phyloP scores from a whole-genome alignment of 92 coral and sea anemone species.

The Scolanthus callimorphus region DNA sequence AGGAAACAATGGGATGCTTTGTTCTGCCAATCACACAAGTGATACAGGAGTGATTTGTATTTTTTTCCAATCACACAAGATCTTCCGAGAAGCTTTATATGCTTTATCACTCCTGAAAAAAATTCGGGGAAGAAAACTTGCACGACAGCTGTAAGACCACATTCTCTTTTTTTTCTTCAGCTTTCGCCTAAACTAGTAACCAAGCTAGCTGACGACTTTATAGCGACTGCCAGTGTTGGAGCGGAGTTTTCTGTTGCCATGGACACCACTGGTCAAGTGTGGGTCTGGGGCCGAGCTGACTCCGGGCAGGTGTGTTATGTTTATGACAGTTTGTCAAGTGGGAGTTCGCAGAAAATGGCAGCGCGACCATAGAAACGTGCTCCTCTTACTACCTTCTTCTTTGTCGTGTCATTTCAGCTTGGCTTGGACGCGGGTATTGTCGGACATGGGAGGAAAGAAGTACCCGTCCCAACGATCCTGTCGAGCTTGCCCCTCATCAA shows the following conservation, averaged over 20 bases:
- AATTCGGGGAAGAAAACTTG: too few species aligned
- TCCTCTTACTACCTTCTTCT: too few species aligned
- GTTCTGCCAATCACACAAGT: too few species aligned
- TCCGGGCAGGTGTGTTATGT: conserved; percentile 98
- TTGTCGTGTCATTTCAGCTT: conserved; percentile 28
- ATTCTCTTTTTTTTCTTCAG: conserved; percentile 40
- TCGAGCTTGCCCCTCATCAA: conserved; percentile 75
- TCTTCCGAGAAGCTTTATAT: too few species aligned
- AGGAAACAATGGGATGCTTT: too few species aligned
- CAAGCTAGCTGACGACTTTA: conserved; percentile 51
- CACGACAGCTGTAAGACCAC: too few species aligned
- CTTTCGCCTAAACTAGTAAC: conserved; percentile 54
- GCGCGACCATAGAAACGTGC: too few species aligned
- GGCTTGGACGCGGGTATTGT: conserved; percentile 63
- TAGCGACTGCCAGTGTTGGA: conserved; percentile 74
- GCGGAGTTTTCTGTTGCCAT: conserved; percentile 96
- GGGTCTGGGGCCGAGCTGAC: conserved; percentile 97
- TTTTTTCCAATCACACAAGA: too few species aligned
- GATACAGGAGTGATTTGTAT: too few species aligned
- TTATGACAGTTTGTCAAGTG: too few species aligned
- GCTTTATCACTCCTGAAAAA: too few species aligned
- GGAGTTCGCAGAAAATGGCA: too few species aligned
- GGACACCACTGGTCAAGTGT: conserved; percentile 75
- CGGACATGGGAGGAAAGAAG: conserved; percentile 58
- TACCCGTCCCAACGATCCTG: conserved; percentile 54